Evolutionary conservation across 2,797 vertebrate genomes (phyloP).

Genomic region (Thamnophis elegans): DNA sequence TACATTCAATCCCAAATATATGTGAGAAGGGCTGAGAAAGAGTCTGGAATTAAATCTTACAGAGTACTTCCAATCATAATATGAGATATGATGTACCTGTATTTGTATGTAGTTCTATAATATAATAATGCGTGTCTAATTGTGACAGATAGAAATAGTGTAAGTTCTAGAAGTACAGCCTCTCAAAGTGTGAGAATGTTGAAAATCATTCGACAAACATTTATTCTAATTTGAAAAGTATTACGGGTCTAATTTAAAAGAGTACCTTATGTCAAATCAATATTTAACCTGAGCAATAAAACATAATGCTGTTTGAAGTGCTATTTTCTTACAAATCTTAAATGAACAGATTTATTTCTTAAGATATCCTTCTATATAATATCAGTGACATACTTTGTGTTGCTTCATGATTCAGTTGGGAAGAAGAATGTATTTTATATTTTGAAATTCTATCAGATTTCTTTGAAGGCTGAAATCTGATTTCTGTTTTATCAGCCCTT

Average conservation of each 20-base stretch:
- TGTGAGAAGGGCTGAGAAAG: neutral
- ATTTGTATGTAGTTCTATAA: neutral
- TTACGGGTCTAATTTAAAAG: neutral
- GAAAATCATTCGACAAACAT: neutral
- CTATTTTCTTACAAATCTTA: fast-evolving
- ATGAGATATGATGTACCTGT: neutral
- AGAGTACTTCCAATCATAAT: neutral
- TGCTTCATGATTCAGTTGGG: neutral
- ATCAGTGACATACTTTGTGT: neutral
- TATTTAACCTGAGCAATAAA: constrained; percentile 4
- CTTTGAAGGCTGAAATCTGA: neutral
- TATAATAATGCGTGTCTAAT: neutral
- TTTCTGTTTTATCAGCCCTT: neutral
- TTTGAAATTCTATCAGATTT: neutral
- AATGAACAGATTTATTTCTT: neutral
- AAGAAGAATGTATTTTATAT: neutral
- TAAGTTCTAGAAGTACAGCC: neutral
- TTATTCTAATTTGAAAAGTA: neutral
- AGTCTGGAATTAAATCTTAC: neutral
- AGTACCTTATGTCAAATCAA: neutral
- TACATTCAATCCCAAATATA: neutral
- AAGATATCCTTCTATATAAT: neutral
- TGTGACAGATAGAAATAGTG: neutral
- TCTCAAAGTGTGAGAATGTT: neutral
- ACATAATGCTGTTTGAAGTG: neutral